Evolutionary conservation across 2,797 vertebrate genomes (phyloP).

Genomic region (Sternarchorhynchus goeldii): DNA sequence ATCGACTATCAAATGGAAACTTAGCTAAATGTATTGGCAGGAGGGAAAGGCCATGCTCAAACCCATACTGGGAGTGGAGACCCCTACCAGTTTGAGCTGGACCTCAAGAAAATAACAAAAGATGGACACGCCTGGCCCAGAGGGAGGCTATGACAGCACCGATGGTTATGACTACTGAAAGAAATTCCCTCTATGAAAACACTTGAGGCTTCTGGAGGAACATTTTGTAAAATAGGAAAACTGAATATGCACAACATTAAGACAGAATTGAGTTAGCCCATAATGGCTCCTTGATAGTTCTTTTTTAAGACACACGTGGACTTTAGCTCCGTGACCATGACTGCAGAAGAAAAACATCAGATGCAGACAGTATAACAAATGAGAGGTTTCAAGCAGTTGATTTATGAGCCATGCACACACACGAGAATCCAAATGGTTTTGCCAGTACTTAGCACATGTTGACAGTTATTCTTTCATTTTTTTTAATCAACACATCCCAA

Average conservation of each 20-base stretch:
- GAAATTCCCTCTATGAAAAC: neutral
- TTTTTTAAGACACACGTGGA: neutral
- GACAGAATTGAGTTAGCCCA: neutral
- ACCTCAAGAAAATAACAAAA: conserved; percentile 15
- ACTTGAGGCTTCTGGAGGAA: neutral
- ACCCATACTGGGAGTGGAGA: neutral
- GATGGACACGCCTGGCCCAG: neutral
- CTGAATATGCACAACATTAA: neutral
- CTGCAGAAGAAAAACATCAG: neutral
- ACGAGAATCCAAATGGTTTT: neutral
- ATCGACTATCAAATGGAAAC: neutral
- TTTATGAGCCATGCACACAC: neutral
- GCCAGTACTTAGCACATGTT: neutral
- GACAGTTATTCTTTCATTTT: no score
- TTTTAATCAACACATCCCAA: neutral
- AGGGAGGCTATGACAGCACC: neutral
- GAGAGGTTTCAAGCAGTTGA: neutral
- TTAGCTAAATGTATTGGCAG: neutral
- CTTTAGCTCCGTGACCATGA: neutral
- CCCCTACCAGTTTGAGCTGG: neutral
- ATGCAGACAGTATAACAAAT: neutral
- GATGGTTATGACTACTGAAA: neutral
- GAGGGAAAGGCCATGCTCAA: neutral
- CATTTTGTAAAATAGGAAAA: neutral
- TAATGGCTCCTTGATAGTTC: neutral